A percentile compares a stretch with the other conserved stretches of the same genome.
These are phyloP conservation scores for Nycticorax nycticorax DNA, from an alignment of 2,113 vertebrate genomes.

Conservation along the genomic window DNA sequence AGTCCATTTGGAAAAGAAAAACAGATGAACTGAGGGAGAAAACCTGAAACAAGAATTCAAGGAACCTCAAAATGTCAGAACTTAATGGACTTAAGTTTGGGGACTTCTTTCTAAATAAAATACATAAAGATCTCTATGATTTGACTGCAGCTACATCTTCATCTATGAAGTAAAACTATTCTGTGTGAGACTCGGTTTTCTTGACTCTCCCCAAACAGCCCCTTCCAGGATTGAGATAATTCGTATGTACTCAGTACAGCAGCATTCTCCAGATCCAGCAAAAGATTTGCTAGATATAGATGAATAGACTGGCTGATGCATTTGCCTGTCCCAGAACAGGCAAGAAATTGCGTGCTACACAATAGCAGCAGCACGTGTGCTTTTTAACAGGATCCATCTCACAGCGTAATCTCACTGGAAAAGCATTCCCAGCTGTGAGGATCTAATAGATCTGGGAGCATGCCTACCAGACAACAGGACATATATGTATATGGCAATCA, in stretches of 20 bases:
- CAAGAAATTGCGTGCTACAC: neutral
- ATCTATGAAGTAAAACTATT: neutral
- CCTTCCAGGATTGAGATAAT: neutral
- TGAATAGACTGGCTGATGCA: neutral
- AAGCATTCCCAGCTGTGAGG: neutral
- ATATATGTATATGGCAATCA: neutral
- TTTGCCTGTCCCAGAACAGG: neutral
- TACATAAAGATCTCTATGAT: neutral
- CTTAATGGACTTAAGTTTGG: neutral
- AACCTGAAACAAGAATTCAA: neutral
- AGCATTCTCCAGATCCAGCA: neutral
- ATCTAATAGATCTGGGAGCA: neutral
- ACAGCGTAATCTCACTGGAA: neutral
- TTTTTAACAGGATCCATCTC: neutral
- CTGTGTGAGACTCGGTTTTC: neutral
- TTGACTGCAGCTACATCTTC: neutral
- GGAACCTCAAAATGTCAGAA: neutral
- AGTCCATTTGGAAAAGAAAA: neutral
- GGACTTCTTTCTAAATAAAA: neutral
- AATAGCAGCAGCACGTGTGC: rapidly evolving
- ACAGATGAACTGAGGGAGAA: neutral
- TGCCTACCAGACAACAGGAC: neutral
- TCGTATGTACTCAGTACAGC: neutral
- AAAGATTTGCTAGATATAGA: neutral
- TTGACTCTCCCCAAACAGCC: neutral